phyloP scores from a whole-genome alignment of 2,888 invertebrate species.

The Vanessa cardui region DNA sequence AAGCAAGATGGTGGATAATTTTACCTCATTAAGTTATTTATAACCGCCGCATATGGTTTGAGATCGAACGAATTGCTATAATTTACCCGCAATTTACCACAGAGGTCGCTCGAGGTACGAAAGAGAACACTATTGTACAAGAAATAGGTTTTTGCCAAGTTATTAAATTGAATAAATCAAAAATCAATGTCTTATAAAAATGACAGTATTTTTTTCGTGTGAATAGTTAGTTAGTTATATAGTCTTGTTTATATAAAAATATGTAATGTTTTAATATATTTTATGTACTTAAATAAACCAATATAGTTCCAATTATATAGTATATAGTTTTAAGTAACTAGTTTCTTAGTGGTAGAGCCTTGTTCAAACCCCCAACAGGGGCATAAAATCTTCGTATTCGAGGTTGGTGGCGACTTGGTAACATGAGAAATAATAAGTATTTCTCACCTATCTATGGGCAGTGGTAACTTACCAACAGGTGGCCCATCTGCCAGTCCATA shows the following conservation, averaged over 20 bases:
- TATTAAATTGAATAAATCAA: constrained; percentile 14
- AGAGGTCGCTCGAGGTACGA: constrained; percentile 14
- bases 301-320: no score
- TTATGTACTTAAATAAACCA: no score
- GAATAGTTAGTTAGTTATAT: background rate
- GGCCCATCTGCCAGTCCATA: no score
- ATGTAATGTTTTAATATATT: no score
- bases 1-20: constrained; percentile 49
- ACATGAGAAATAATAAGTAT: no score
- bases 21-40: constrained; percentile 69
- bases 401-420: no score
- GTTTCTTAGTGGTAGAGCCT: no score
- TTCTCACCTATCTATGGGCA: no score
- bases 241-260: background rate
- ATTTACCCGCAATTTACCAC: constrained; percentile 59
- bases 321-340: no score
- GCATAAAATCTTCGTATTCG: no score
- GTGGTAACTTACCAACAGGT: no score
- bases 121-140: constrained; percentile 11
- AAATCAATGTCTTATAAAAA: background rate
- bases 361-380: no score
- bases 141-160: constrained; percentile 8
- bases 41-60: constrained; percentile 55
- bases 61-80: constrained; percentile 30
- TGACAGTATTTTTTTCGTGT: background rate